A percentile compares a stretch with the other conserved stretches of the same genome.
Conservation (phyloP, 2,797 vertebrate genomes). For the Lutra lutra region DNA sequence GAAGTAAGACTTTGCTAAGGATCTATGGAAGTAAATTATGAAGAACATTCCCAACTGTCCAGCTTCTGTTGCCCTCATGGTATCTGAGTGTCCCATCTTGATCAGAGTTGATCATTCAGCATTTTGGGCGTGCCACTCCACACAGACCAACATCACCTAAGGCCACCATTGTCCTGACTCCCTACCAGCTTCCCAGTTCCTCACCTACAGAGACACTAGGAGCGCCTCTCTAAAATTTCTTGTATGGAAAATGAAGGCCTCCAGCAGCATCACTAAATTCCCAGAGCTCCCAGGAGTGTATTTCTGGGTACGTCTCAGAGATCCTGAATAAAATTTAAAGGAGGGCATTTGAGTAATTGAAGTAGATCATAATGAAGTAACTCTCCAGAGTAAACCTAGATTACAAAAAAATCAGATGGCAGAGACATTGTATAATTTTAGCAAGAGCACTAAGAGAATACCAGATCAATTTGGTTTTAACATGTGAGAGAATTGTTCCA, state of each 20-base stretch:
- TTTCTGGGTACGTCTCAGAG: not conserved
- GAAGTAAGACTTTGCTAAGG: not conserved
- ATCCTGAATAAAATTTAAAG: constrained; percentile 8
- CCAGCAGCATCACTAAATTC: not conserved
- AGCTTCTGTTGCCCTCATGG: not conserved
- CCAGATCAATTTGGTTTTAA: constrained; percentile 23
- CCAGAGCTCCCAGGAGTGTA: not conserved
- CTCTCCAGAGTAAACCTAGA: not conserved
- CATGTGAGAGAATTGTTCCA: not conserved
- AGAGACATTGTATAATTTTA: not conserved
- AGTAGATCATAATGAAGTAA: constrained; percentile 16
- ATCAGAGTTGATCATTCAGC: not conserved
- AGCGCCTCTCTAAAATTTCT: not conserved
- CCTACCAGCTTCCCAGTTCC: not conserved
- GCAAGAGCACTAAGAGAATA: not conserved
- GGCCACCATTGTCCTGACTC: not conserved
- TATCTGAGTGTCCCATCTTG: not conserved
- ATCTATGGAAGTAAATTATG: not conserved
- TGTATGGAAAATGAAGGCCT: constrained; percentile 2
- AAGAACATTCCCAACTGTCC: not conserved
- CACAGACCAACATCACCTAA: not conserved
- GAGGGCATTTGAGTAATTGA: not conserved
- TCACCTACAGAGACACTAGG: not conserved
- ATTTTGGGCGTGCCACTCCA: not conserved
- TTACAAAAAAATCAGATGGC: not conserved